Conservation (phyloP, 1,140 invertebrate species). For the Cherax destructor region DNA sequence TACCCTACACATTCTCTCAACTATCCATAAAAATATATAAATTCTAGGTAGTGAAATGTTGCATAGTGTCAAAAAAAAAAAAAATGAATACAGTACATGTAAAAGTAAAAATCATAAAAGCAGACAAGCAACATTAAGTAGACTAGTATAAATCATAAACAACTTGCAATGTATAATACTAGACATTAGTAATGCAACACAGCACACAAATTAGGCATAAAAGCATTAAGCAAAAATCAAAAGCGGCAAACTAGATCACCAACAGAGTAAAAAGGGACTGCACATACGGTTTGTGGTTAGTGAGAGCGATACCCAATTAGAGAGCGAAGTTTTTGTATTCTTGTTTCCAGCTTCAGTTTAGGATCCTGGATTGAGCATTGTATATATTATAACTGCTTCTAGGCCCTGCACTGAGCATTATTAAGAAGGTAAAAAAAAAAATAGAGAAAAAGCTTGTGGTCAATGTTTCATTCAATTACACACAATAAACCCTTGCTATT, state of each 20-base stretch:
- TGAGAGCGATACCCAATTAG: conserved; percentile 6
- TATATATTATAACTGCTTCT: neutral
- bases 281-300: conserved; percentile 18
- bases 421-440: neutral
- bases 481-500: neutral
- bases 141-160: neutral
- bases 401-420: conserved; percentile 3
- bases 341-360: neutral
- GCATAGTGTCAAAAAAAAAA: neutral
- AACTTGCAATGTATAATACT: neutral
- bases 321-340: conserved; percentile 4
- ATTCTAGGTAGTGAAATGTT: neutral
- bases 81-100: neutral
- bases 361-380: conserved; percentile 8
- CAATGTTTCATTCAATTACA: neutral
- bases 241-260: neutral
- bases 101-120: neutral
- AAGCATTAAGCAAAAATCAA: conserved; percentile 3
- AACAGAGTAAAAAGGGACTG: neutral
- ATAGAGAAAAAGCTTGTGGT: neutral
- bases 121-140: neutral
- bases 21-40: neutral
- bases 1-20: neutral
- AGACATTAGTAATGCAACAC: neutral
- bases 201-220: conserved; percentile 1